A percentile compares a stretch with the other conserved stretches of the same genome.
Evolutionary conservation across 1,140 invertebrate genomes (phyloP).

Genomic region (Rhopalosiphum maidis): DNA sequence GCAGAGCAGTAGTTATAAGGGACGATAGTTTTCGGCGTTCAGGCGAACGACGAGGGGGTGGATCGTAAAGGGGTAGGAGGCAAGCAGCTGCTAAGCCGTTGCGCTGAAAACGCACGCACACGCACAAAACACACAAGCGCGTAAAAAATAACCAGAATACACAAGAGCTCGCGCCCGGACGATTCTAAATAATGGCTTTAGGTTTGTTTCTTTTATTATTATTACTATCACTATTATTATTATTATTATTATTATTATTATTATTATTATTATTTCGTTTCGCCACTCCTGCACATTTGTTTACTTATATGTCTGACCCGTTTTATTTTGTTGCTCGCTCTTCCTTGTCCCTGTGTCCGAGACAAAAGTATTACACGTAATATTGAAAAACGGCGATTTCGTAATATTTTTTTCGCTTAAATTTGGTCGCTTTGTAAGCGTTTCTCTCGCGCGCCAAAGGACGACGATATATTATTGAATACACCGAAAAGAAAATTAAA

Average conservation of each 20-base stretch:
- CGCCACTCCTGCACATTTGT: background rate
- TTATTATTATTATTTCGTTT: background rate
- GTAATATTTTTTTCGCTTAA: background rate
- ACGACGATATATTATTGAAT: background rate
- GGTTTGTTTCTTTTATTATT: slow-evolving; percentile 31
- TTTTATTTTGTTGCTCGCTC: too few species aligned
- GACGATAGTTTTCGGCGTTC: slow-evolving; percentile 26
- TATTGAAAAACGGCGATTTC: background rate
- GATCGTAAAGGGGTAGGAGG: background rate
- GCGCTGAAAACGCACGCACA: background rate
- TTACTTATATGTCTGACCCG: background rate
- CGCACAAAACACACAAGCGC: background rate
- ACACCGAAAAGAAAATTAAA: background rate
- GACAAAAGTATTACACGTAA: background rate
- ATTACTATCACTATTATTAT: slow-evolving; percentile 4
- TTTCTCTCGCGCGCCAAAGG: background rate
- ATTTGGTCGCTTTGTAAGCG: background rate
- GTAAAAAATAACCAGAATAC: slow-evolving; percentile 29
- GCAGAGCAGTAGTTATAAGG: slow-evolving; percentile 11
- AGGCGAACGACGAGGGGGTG: background rate
- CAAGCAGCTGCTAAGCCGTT: slow-evolving; percentile 4
- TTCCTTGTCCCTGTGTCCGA: background rate
- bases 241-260: background rate
- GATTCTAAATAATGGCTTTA: slow-evolving; percentile 38
- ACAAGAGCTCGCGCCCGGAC: background rate